Evolutionary conservation across 2,888 invertebrate genomes (phyloP), one percentile per base, ranked within the genome.

Genomic region (Plutella xylostella): DNA sequence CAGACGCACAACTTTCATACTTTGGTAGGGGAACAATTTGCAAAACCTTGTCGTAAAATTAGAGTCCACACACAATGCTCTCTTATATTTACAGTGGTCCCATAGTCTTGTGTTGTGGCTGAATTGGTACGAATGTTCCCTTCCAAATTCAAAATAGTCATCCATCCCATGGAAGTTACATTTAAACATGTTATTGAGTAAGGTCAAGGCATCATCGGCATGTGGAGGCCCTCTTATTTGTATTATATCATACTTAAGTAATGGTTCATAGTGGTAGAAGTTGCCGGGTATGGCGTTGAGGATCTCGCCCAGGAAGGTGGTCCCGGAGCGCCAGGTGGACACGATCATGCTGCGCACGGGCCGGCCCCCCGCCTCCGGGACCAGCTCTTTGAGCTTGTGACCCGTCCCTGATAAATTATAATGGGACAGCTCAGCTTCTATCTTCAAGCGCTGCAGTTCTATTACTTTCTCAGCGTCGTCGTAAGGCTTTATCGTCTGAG

Each of bases 251-350:
- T 91, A 92, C 62, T 92, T 90, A 48, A 94, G 79, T 49, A 96
- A 77, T 25, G 96, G 96, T 72, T 96, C 96, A 65, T 95, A 96
- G 68, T 95, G 94, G 76, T 95, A 96, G 73, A 88, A 96, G 68
- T 92, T 95, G 22, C 90, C 94, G 15, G 95, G 94, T 66, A 94
- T 88, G 20, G 93, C 87, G 68, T 93, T 93, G 39, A 95, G 68
- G 35, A 94, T 88, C 62, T 94, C 94, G 44, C 94, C 95, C 43
- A 96, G 85, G 68, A 96, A 96, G 28, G 95, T 95, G 17, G 95
- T 94, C 5, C 96, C 96, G 4, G 94, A 93, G 55, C 96, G 86
- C 94, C 95, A 96, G 12, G 93, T 93, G n/a, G 94, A 93, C 48
- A 94, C 77, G 53, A 96, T 89, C 39, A 95, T 71, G 68, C 90